A percentile compares a stretch with the other conserved stretches of the same genome.
phyloP scores from a whole-genome alignment of 2,888 invertebrate species.

The Melieria crassipennis region DNA sequence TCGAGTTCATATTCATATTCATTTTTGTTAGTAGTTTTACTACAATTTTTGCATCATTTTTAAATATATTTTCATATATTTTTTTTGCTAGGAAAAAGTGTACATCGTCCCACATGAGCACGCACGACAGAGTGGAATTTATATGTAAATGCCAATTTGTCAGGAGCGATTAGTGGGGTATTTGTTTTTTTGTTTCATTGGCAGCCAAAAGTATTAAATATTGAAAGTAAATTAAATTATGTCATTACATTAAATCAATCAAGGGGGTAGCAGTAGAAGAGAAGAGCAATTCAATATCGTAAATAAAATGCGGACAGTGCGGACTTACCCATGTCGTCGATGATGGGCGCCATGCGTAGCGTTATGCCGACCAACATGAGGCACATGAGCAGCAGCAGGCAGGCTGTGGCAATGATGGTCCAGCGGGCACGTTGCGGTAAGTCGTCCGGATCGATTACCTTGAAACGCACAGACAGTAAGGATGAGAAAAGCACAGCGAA shows the following conservation, averaged over 20 bases:
- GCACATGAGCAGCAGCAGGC: constrained; percentile 86
- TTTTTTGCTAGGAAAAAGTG: neutral
- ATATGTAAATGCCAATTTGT: neutral
- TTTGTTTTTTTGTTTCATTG: neutral
- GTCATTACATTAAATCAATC: constrained; percentile 22
- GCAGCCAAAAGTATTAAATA: neutral
- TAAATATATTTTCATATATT: constrained; percentile 39
- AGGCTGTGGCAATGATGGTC: constrained; percentile 92
- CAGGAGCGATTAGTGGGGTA: neutral
- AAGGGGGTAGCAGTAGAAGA: constrained; percentile 27
- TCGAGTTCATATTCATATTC: neutral
- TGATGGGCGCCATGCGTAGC: constrained; percentile 91
- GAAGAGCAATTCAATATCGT: neutral
- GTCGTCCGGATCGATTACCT: constrained; percentile 82
- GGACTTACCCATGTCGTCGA: constrained; percentile 93
- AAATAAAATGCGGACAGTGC: constrained; percentile 1
- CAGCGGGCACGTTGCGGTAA: constrained; percentile 85
- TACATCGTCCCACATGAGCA: neutral
- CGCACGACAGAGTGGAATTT: neutral
- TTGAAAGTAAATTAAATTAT: neutral
- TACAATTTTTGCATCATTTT: constrained; percentile 23
- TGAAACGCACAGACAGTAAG: neutral
- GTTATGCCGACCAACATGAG: constrained; percentile 91
- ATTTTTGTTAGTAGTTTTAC: constrained; percentile 1
- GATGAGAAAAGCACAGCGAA: neutral